Evolutionary conservation across 2,888 invertebrate species (phyloP).

Genomic region (Phytoseiulus persimilis): DNA sequence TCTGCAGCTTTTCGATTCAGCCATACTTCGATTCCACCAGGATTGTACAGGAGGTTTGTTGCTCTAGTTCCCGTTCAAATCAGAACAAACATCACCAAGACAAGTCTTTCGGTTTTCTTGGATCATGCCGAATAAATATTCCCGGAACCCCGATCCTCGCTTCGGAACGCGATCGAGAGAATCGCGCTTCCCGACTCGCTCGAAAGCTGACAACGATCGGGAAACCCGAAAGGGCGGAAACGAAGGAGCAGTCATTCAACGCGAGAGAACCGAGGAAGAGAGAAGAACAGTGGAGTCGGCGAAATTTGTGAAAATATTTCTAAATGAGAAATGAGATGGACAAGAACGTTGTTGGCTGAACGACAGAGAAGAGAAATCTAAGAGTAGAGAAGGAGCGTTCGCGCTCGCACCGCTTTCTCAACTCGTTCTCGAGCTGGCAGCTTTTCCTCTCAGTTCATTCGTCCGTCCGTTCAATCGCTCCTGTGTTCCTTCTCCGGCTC

Average conservation of each 20-base stretch:
- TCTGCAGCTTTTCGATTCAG: conserved; percentile 93
- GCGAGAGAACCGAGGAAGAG: too few species aligned
- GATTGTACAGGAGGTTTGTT: conserved; percentile 58
- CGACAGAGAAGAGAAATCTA: neutral
- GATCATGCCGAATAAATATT: neutral
- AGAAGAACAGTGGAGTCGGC: too few species aligned
- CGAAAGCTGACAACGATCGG: too few species aligned
- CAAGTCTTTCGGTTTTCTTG: neutral
- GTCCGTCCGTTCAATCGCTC: neutral
- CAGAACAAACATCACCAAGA: too few species aligned
- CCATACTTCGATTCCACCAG: conserved; percentile 88
- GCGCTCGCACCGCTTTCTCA: neutral
- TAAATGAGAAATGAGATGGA: neutral
- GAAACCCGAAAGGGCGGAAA: too few species aligned
- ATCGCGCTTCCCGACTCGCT: too few species aligned
- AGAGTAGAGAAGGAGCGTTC: neutral
- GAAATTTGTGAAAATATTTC: neutral
- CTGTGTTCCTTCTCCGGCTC: neutral
- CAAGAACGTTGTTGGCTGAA: neutral
- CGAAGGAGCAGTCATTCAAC: too few species aligned
- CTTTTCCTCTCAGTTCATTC: neutral
- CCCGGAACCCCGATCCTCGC: neutral
- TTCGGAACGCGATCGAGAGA: too few species aligned
- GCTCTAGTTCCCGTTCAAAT: neutral
- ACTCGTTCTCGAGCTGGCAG: neutral